phyloP scores from a whole-genome alignment of 2,888 invertebrate species.

The Allygus modestus region DNA sequence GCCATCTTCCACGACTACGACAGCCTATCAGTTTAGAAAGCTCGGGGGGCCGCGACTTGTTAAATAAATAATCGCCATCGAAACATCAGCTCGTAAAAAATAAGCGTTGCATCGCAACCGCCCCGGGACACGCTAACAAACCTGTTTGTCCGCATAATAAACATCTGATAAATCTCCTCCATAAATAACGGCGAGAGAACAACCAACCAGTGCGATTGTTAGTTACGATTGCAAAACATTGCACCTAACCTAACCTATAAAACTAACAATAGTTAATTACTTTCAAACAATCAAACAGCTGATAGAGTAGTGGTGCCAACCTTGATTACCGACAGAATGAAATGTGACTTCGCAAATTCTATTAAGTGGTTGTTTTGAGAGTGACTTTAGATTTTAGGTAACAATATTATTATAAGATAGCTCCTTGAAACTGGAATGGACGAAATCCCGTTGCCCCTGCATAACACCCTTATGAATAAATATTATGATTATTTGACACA shows the following conservation, averaged over 20 bases:
- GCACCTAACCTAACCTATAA: constrained; percentile 32
- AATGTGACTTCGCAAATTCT: no score
- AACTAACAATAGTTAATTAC: constrained; percentile 17
- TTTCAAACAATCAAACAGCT: background rate
- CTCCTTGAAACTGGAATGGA: no score
- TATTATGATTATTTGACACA: no score
- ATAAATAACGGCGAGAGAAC: constrained; percentile 1
- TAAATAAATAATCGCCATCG: constrained; percentile 46
- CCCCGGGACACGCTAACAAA: constrained; percentile 41
- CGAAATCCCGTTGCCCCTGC: no score
- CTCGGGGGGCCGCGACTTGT: constrained; percentile 23
- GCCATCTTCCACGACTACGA: background rate
- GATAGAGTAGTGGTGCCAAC: constrained; percentile 38
- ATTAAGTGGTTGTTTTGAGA: no score
- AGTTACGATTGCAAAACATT: constrained; percentile 6
- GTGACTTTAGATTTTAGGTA: no score
- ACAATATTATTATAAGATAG: no score
- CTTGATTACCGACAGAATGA: background rate
- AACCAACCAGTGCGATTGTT: constrained; percentile 8
- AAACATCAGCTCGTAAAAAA: constrained; percentile 56
- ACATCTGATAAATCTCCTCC: constrained; percentile 8
- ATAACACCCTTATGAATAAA: no score
- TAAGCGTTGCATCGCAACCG: constrained; percentile 47
- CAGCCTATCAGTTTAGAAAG: constrained; percentile 15
- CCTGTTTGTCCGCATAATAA: constrained; percentile 53